A percentile compares a stretch with the other conserved stretches of the same genome.
phyloP scores from a whole-genome alignment of 2,888 invertebrate species.

The Eristalis arbustorum region DNA sequence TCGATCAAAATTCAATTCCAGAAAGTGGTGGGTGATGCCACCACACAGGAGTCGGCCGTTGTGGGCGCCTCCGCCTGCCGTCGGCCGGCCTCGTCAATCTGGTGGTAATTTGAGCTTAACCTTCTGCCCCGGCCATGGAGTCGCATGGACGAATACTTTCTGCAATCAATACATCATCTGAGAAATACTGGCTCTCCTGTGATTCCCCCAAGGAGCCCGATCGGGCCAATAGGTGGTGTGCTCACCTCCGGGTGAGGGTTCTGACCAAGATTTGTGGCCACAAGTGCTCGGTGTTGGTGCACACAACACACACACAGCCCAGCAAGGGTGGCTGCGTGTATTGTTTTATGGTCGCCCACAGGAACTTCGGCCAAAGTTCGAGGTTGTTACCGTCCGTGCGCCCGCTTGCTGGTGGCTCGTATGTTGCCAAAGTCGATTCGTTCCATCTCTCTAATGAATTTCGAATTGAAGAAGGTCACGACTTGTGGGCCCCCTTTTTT shows the following conservation, averaged over 20 bases:
- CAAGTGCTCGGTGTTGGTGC: slow-evolving; percentile 6
- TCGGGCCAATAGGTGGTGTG: neutral
- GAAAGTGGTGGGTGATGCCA: slow-evolving; percentile 49
- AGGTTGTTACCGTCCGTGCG: neutral
- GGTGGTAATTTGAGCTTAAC: slow-evolving; percentile 57
- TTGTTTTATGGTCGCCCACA: slow-evolving; percentile 34
- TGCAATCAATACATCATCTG: slow-evolving; percentile 65
- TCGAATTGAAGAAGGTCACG: slow-evolving; percentile 45
- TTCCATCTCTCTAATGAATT: slow-evolving; percentile 41
- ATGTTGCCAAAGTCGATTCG: slow-evolving; percentile 16
- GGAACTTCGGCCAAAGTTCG: slow-evolving; percentile 37
- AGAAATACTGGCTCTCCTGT: slow-evolving; percentile 8
- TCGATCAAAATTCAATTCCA: slow-evolving; percentile 70
- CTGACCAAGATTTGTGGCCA: slow-evolving; percentile 49
- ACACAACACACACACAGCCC: neutral
- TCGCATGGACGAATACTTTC: slow-evolving; percentile 50
- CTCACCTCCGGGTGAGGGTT: slow-evolving; percentile 39
- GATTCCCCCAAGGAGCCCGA: neutral
- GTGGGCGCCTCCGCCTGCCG: neutral
- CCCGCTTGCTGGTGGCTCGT: neutral
- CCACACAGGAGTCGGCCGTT: neutral
- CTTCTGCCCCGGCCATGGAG: slow-evolving; percentile 14
- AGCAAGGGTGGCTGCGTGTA: neutral
- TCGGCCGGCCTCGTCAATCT: slow-evolving; percentile 42
- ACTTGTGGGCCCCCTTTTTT: slow-evolving; percentile 10